phyloP scores from a whole-genome alignment of 2,113 vertebrate genomes.

The Cyphomyrus plagiostoma region DNA sequence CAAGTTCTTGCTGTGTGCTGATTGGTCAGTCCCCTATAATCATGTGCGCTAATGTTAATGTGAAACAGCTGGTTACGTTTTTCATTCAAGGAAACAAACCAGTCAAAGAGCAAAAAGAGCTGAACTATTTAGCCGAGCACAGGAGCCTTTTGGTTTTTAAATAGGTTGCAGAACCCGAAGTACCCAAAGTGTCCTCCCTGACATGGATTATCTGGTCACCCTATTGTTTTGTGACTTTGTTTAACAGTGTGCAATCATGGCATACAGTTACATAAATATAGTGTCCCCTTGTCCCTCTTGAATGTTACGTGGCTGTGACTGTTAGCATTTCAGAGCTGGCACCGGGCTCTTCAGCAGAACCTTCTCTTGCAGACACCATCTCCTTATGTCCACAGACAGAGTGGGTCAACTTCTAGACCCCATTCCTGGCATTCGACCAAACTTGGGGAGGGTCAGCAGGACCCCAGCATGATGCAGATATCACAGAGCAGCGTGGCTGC shows the following conservation, averaged over 20 bases:
- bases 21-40: not conserved
- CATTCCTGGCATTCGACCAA: conserved; percentile 91
- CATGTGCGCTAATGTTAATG: not conserved
- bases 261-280: not conserved
- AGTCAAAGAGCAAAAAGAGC: not conserved
- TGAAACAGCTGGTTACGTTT: not conserved
- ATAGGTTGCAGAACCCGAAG: not conserved
- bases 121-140: not conserved
- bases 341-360: not conserved
- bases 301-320: not conserved
- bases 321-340: not conserved
- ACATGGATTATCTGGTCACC: not conserved
- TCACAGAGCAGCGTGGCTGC: conserved; percentile 72
- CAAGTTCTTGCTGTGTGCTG: not conserved
- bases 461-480: conserved; percentile 84
- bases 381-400: conserved; percentile 58
- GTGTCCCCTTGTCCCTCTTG: not conserved
- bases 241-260: not conserved
- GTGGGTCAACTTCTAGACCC: conserved; percentile 69
- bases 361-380: not conserved
- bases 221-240: not conserved
- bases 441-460: conserved; percentile 60
- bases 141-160: not conserved
- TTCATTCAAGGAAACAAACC: not conserved
- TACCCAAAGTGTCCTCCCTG: not conserved